phyloP scores from a whole-genome alignment of 2,888 invertebrate genomes.

The Andrena marginata region DNA sequence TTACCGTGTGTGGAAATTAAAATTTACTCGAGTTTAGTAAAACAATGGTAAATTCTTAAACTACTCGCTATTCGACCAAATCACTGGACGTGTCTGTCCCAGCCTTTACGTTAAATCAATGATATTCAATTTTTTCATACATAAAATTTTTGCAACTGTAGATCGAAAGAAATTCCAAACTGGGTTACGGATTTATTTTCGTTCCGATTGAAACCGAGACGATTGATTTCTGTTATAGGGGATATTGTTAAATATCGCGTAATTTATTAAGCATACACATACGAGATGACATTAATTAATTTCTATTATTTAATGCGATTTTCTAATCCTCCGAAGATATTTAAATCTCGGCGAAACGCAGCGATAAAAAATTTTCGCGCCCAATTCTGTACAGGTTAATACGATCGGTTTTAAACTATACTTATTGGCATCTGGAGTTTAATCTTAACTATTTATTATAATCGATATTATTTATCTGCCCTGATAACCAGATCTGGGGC shows the following conservation, averaged over 20 bases:
- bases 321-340: not conserved
- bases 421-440: not conserved
- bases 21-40: too few species aligned
- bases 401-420: not conserved
- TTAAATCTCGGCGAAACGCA: not conserved
- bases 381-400: not conserved
- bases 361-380: conserved; percentile 25
- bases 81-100: too few species aligned
- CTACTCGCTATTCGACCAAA: too few species aligned
- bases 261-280: not conserved
- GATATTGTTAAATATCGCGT: not conserved
- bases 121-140: not conserved
- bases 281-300: not conserved
- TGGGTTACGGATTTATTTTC: conserved; percentile 9
- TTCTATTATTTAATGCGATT: not conserved
- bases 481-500: too few species aligned
- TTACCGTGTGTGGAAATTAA: too few species aligned
- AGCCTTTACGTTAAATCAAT: too few species aligned
- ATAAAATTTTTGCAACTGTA: conserved; percentile 14
- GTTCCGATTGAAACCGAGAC: not conserved
- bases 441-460: not conserved
- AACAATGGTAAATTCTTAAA: too few species aligned
- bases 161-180: conserved; percentile 1
- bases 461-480: not conserved
- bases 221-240: not conserved